Percentiles rank a stretch among this genome's conserved stretches.
phyloP scores from a whole-genome alignment of 2,797 vertebrate species.

The Syngnathus rostellatus region DNA sequence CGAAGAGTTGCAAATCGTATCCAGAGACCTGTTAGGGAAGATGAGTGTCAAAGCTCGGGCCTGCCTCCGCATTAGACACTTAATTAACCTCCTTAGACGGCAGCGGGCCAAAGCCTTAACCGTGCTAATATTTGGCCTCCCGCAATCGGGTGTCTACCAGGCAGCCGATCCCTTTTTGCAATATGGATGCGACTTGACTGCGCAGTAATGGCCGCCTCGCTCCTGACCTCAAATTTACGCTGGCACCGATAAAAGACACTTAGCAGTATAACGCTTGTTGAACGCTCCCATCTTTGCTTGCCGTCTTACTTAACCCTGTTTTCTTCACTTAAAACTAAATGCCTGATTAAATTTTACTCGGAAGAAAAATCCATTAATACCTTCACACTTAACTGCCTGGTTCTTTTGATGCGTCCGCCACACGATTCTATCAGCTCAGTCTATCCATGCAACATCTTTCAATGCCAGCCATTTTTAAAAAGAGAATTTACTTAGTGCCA shows the following conservation, averaged over 20 bases:
- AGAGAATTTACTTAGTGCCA: too few species aligned
- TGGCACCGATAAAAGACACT: neutral
- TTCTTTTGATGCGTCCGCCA: neutral
- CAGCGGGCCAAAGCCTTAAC: conserved; percentile 13
- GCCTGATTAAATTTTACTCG: neutral
- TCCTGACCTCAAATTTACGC: conserved; percentile 1
- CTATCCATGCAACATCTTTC: neutral
- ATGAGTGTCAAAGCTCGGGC: conserved; percentile 53
- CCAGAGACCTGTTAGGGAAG: conserved; percentile 56
- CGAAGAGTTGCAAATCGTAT: conserved; percentile 40
- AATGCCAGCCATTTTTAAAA: neutral
- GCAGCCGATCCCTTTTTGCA: neutral
- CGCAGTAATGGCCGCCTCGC: neutral
- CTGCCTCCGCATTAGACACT: conserved; percentile 54
- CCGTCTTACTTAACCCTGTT: neutral
- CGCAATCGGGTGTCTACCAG: neutral
- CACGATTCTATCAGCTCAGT: neutral
- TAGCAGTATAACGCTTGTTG: neutral
- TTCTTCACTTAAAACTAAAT: neutral
- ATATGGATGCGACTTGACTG: neutral
- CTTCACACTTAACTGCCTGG: neutral
- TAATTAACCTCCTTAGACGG: conserved; percentile 65
- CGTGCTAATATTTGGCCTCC: neutral
- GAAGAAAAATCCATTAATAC: neutral
- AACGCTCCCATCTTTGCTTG: neutral